Conservation (phyloP, 2,797 vertebrate genomes). For the Rhadinocentrus ornatus region DNA sequence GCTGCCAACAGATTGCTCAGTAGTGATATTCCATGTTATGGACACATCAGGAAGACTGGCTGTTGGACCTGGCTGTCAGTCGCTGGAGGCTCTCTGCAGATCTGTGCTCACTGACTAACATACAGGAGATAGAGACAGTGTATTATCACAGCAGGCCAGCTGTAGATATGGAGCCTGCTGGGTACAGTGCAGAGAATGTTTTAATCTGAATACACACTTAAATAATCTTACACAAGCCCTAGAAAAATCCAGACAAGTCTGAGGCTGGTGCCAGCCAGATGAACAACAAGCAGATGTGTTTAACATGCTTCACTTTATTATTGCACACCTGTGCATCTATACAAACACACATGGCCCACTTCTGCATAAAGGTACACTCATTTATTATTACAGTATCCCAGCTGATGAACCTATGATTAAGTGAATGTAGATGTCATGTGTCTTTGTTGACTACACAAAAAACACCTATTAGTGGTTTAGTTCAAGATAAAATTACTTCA, state of each 20-base stretch:
- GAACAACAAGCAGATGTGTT: conserved; percentile 24
- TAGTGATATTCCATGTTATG: background rate
- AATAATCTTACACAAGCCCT: conserved; percentile 12
- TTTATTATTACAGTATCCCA: background rate
- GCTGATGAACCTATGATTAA: background rate
- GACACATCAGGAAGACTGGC: background rate
- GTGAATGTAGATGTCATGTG: conserved; percentile 2
- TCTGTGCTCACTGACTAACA: conserved; percentile 14
- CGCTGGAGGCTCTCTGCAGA: conserved; percentile 6
- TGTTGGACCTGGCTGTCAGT: background rate
- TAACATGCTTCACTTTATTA: background rate
- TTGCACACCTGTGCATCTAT: conserved; percentile 16
- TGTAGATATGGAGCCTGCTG: conserved; percentile 45
- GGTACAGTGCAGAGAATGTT: conserved; percentile 52
- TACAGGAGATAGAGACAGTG: background rate
- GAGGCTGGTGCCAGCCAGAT: conserved; percentile 56
- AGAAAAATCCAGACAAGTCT: conserved; percentile 53
- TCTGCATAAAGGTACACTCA: conserved; percentile 7
- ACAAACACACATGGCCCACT: background rate
- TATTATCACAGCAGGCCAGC: conserved; percentile 29
- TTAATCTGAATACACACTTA: conserved; percentile 49
- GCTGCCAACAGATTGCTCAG: background rate
- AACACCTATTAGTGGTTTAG: conserved; percentile 34
- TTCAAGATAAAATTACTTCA: conserved; percentile 4
- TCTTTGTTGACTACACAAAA: background rate